These are phyloP conservation scores for Mnemiopsis leidyi DNA, from an alignment of 37 sponge, comb jelly and placozoan species.

Conservation along the genomic window DNA sequence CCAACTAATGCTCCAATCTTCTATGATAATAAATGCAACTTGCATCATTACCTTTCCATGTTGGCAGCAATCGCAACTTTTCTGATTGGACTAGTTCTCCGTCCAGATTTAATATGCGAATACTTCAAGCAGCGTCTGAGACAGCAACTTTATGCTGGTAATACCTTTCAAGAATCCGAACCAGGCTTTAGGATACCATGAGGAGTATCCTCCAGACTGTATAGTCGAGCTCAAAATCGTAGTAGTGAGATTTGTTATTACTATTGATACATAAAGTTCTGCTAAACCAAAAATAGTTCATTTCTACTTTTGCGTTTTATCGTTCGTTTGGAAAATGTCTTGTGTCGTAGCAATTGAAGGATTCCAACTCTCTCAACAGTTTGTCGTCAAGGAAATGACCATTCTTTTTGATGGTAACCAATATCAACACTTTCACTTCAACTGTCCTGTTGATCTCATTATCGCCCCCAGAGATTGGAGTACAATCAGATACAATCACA, in stretches of 20 bases:
- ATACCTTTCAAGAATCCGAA: not conserved
- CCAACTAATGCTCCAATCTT: not conserved
- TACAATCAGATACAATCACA: constrained; percentile 1
- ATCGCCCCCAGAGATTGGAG: constrained; percentile 32
- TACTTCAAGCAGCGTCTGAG: not conserved
- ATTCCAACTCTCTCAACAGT: not conserved
- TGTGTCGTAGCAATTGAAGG: constrained; percentile 48
- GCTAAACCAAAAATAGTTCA: not conserved
- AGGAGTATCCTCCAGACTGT: not conserved
- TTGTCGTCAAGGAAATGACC: constrained; percentile 31
- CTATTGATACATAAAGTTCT: not conserved
- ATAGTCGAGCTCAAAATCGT: not conserved
- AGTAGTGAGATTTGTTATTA: not conserved
- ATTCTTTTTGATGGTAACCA: not conserved
- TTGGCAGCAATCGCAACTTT: not conserved
- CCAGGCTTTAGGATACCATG: not conserved
- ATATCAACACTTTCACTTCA: constrained; percentile 56
- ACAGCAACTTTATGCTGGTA: not conserved
- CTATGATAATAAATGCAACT: not conserved
- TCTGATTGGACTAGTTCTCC: not conserved
- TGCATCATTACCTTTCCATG: not conserved
- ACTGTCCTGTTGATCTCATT: constrained; percentile 28
- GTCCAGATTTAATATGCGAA: not conserved
- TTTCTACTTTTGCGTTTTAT: not conserved
- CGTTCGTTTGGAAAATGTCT: not conserved